Base-by-base conservation (phyloP, 2,113 vertebrate genomes). In the Pygathrix nemaeus region DNA sequence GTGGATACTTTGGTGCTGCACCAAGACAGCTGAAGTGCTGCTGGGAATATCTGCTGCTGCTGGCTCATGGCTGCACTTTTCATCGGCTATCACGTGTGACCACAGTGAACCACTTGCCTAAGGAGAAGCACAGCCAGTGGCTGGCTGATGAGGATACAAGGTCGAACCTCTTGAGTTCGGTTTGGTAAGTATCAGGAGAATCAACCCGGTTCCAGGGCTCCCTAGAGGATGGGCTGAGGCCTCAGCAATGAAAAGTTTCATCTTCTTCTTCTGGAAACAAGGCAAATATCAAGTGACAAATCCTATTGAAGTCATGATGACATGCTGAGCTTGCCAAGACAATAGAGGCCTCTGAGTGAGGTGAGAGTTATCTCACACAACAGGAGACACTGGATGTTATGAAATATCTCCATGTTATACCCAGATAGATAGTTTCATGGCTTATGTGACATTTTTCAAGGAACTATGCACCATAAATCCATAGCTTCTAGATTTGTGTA, bases 61-160 rank as follows among this genome's bases (percentile, higher is more conserved):
- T 2, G 0, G 57, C 30, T 13, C 12, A 35, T 1, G 59, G 86
- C 27, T 32, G 14, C 1, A 2, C 4, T 4, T 27, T 18, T 55
- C 18, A 5, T 25, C 0, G 1, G 57, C 1, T 6, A 4, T 0
- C 0, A 1, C 2, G 55, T 21, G 8, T 30, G 64, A 18, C 20
- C 27, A 3, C 21, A 30, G 45, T 18, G 64, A 10, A 2, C 23
- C 5, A 1, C 35, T 3, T 57, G 72, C 4, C 1, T 8, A 4
- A 17, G 64, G 13, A 66, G 48, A 48, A 68, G 14, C 27, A 1
- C 32, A 4, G 76, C 57, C 1, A 0, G 4, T 3, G 30, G 30
- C 57, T 1, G 10, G 73, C 11, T n/a, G 81, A 6, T 40, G 64
- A 27, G 48, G 1, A 1, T 0, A 0, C 20, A 21, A 45, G 14